Evolutionary conservation across 2,888 invertebrate genomes (phyloP).

Genomic region (Tridacna crocea): DNA sequence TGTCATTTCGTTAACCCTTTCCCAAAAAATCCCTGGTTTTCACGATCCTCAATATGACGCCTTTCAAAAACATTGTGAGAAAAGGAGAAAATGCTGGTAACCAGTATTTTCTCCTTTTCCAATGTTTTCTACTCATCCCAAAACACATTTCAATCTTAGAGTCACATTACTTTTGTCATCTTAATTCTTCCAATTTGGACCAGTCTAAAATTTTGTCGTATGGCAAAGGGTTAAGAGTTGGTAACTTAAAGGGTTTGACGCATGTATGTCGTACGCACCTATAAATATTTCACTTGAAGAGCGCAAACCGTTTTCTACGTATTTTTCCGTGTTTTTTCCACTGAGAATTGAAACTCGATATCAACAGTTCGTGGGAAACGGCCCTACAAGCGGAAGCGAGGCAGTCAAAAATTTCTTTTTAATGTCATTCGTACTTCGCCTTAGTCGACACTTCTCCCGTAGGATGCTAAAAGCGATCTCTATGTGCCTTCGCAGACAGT

Average conservation of each 20-base stretch:
- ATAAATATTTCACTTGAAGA: slow-evolving; percentile 33
- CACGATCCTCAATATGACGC: too few species aligned
- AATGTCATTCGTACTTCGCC: slow-evolving; percentile 55
- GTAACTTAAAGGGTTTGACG: neutral
- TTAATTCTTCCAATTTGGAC: too few species aligned
- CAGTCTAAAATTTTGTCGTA: too few species aligned
- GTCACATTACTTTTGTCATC: too few species aligned
- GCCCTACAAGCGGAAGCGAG: slow-evolving; percentile 46
- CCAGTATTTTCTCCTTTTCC: too few species aligned
- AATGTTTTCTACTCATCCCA: too few species aligned
- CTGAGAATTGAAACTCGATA: slow-evolving; percentile 1
- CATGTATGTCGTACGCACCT: slow-evolving; percentile 20
- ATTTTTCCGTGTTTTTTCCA: slow-evolving; percentile 10
- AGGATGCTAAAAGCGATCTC: neutral
- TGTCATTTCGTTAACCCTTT: too few species aligned
- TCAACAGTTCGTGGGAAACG: slow-evolving; percentile 44
- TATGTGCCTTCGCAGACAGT: neutral
- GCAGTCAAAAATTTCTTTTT: slow-evolving; percentile 46
- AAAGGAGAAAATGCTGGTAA: too few species aligned
- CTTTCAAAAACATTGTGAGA: too few species aligned
- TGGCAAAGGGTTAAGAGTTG: too few species aligned
- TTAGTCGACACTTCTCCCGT: neutral
- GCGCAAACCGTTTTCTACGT: slow-evolving; percentile 9
- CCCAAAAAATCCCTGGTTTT: too few species aligned
- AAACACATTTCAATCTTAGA: too few species aligned